Conservation (phyloP, 2,113 vertebrate species). For the mouse (Mus musculus) region GRCm39 chr12:57217501-57218000, state of each 20-base stretch:
- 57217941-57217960: too few species aligned
- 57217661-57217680: neutral
- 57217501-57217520: neutral
- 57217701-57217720: conserved; percentile 29
- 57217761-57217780: neutral
- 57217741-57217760: neutral
- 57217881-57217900: too few species aligned
- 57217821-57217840: neutral
- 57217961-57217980: too few species aligned
- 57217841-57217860: neutral
- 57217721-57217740: neutral
- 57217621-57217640: conserved; percentile 16
- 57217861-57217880: too few species aligned
- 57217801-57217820: conserved; percentile 1
- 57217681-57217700: neutral
- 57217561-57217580: neutral
- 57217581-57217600: conserved; percentile 1
- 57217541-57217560: neutral
- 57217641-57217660: neutral
- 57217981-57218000: too few species aligned
- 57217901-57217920: too few species aligned
- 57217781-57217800: neutral
- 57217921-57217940: too few species aligned
- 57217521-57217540: neutral
- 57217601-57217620: neutral